phyloP scores from a whole-genome alignment of 2,113 vertebrate genomes.

The Fulica atra region DNA sequence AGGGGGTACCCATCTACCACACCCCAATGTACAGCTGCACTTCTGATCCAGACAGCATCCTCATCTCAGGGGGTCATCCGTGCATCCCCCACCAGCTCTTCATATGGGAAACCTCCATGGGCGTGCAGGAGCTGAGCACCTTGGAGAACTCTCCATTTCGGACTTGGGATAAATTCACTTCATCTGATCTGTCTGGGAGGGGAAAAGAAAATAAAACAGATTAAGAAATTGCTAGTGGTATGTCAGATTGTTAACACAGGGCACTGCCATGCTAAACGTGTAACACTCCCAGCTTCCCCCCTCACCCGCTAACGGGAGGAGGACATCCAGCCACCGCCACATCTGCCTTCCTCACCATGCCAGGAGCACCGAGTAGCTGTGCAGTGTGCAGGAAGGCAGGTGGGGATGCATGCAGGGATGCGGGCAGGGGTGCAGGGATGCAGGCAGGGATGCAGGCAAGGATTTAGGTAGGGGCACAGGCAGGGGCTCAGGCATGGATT shows the following conservation, averaged over 20 bases:
- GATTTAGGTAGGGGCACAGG: too few relatives aligned
- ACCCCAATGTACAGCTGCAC: accelerated
- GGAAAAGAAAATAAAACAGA: background rate
- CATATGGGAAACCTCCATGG: background rate
- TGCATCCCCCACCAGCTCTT: accelerated
- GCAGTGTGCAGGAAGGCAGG: background rate
- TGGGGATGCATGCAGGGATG: too few relatives aligned
- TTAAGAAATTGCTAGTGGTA: background rate
- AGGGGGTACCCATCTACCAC: too few relatives aligned
- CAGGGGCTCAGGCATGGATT: too few relatives aligned
- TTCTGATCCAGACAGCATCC: accelerated
- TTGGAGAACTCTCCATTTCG: accelerated
- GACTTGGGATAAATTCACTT: accelerated
- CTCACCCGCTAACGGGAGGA: accelerated
- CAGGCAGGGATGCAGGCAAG: background rate
- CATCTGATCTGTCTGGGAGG: background rate
- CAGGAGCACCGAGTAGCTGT: too few relatives aligned
- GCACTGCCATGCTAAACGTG: accelerated
- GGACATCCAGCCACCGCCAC: background rate
- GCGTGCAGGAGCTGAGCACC: accelerated
- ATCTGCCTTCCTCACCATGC: background rate
- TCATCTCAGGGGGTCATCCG: background rate
- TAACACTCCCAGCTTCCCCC: background rate
- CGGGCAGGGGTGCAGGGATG: too few relatives aligned
- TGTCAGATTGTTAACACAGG: background rate